A percentile compares a stretch with the other conserved stretches of the same genome.
Conservation (phyloP, 2,113 vertebrate species). For the Bos indicus region DNA sequence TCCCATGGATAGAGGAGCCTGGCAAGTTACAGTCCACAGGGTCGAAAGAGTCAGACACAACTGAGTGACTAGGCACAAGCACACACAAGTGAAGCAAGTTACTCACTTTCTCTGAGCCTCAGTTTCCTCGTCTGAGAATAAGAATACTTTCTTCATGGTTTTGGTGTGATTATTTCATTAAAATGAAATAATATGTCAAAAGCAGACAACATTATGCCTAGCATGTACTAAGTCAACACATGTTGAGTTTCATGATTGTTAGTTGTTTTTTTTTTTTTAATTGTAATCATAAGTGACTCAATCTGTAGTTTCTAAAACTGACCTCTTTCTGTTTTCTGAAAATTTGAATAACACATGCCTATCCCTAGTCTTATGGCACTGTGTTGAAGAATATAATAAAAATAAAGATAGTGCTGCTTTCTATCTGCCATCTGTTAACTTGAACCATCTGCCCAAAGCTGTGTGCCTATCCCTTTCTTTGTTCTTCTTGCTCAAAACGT, state of each 20-base stretch:
- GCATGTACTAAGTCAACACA: background rate
- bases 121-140: background rate
- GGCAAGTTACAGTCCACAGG: background rate
- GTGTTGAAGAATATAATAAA: background rate
- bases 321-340: slow-evolving; percentile 13
- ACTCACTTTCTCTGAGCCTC: background rate
- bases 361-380: background rate
- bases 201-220: background rate
- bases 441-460: slow-evolving; percentile 23
- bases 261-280: background rate
- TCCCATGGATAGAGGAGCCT: background rate
- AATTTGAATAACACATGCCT: background rate
- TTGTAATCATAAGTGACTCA: background rate
- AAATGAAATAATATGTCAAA: background rate
- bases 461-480: background rate
- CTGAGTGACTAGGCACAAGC: background rate
- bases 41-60: background rate
- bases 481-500: background rate
- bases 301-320: background rate
- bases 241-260: background rate
- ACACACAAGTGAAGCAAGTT: background rate
- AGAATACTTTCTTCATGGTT: background rate
- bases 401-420: slow-evolving; percentile 13
- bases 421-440: background rate
- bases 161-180: background rate